Conservation (phyloP, 2,888 invertebrate genomes). For the Tubiluchus corallicola region DNA sequence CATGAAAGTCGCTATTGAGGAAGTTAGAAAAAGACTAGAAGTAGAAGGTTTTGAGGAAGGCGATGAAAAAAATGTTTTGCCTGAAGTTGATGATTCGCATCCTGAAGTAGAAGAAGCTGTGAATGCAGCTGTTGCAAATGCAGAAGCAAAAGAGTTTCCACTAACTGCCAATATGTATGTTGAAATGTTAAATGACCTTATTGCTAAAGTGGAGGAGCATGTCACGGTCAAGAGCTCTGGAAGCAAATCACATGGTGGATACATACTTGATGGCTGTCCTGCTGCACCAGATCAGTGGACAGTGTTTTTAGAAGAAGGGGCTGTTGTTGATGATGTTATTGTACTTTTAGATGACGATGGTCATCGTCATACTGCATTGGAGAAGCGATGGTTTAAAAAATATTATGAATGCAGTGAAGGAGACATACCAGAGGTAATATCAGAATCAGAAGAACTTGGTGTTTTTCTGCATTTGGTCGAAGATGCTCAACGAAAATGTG, state of each 20-base stretch:
- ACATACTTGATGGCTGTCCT: neutral
- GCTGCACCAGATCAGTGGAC: neutral
- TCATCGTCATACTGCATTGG: no score
- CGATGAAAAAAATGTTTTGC: neutral
- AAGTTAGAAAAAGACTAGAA: neutral
- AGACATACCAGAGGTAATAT: no score
- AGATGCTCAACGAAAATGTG: no score
- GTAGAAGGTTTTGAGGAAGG: neutral
- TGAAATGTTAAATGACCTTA: neutral
- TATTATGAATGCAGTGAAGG: no score
- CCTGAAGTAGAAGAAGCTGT: neutral
- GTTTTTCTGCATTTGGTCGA: no score
- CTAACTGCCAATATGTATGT: neutral
- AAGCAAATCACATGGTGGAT: neutral
- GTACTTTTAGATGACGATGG: neutral
- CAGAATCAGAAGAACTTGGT: no score
- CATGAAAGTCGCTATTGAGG: neutral
- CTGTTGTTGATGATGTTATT: neutral
- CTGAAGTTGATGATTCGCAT: neutral
- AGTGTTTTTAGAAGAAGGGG: neutral
- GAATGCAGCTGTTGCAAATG: neutral
- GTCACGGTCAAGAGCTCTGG: neutral
- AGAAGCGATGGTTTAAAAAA: no score
- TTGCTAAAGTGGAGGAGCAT: neutral
- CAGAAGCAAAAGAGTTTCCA: neutral